Percentiles rank a stretch among this genome's conserved stretches.
These are phyloP conservation scores for Astropecten irregularis DNA, from an alignment of 53 echinoderm and acorn worm species.

Conservation along the genomic window DNA sequence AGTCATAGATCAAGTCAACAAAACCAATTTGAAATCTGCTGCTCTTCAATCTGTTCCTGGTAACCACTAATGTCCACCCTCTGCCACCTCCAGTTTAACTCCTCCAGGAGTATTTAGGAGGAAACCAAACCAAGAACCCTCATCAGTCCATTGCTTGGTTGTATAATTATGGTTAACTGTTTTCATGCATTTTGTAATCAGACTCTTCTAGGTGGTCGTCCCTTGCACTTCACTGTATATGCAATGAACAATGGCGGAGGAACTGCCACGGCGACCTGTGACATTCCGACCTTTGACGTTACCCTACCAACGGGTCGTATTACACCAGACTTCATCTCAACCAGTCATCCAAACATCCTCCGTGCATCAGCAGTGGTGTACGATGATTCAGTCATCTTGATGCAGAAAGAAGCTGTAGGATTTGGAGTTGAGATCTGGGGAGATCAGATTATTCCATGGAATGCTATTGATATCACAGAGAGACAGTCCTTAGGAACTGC, in stretches of 20 bases:
- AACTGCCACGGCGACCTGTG: constrained; percentile 43
- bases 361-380: constrained; percentile 52
- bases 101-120: no score
- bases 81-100: no score
- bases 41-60: no score
- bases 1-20: no score
- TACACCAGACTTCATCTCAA: constrained; percentile 51
- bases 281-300: constrained; percentile 62
- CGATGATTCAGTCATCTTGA: constrained; percentile 46
- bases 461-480: constrained; percentile 4
- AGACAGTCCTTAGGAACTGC: neutral
- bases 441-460: constrained; percentile 62
- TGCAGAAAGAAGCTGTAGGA: constrained; percentile 45
- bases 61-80: no score
- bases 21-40: no score
- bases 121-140: no score
- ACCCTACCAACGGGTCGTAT: constrained; percentile 59
- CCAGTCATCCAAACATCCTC: constrained; percentile 57
- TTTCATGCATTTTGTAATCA: constrained; percentile 14
- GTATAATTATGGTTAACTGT: no score
- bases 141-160: no score
- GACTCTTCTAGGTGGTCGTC: constrained; percentile 48
- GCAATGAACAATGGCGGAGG: constrained; percentile 51
- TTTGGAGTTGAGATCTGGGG: constrained; percentile 53
- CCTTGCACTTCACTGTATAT: constrained; percentile 56